Evolutionary conservation across 2,113 vertebrate species (phyloP).

Genomic region (Sinocyclocheilus anophthalmus): DNA sequence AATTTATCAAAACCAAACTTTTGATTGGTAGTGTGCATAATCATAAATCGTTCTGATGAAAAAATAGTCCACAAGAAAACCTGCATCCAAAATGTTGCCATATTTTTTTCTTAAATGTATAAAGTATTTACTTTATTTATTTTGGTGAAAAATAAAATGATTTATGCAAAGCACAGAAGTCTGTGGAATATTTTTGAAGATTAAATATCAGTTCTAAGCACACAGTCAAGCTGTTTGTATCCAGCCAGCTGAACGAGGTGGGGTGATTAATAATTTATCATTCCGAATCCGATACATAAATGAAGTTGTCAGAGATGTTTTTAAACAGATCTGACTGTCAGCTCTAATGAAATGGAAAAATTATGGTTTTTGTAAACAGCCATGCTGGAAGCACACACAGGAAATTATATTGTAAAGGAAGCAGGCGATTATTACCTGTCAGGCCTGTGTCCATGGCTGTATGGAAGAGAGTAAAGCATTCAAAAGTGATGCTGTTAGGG

Average conservation of each 20-base stretch:
- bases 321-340: slow-evolving; percentile 24
- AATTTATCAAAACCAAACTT: background rate
- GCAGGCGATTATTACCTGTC: slow-evolving; percentile 87
- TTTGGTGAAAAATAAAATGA: background rate
- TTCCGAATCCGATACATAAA: background rate
- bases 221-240: slow-evolving; percentile 6
- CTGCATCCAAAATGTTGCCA: background rate
- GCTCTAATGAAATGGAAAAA: slow-evolving; percentile 28
- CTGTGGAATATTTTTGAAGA: slow-evolving; percentile 2
- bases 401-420: slow-evolving; percentile 12
- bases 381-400: slow-evolving; percentile 29
- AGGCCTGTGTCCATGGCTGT: slow-evolving; percentile 96
- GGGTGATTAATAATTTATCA: background rate
- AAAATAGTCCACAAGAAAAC: background rate
- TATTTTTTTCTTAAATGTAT: background rate
- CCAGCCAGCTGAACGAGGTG: background rate
- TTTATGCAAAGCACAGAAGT: slow-evolving; percentile 9
- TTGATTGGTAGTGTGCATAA: background rate
- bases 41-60: background rate
- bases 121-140: background rate
- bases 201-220: background rate
- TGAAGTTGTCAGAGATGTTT: slow-evolving; percentile 16
- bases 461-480: slow-evolving; percentile 78
- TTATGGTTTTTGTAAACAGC: background rate
- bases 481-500: slow-evolving; percentile 23